A percentile compares a stretch with the other conserved stretches of the same genome.
Evolutionary conservation across 2,113 vertebrate species (phyloP).

Genomic region (Microcebus tavaratra): DNA sequence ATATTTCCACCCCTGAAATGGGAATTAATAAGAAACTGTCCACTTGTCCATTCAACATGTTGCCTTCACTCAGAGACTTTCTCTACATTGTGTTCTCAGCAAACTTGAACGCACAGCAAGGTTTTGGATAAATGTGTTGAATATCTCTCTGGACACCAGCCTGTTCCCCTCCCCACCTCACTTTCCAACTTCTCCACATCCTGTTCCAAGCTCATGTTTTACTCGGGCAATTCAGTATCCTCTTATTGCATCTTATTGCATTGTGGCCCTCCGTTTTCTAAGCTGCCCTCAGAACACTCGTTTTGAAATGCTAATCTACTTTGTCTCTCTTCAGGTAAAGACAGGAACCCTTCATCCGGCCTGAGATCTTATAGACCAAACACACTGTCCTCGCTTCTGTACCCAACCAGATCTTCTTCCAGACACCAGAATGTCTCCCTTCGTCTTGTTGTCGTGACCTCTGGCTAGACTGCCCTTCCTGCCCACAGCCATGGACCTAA

Average conservation of each 20-base stretch:
- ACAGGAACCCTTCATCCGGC: neutral
- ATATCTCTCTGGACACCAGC: neutral
- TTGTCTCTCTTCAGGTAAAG: neutral
- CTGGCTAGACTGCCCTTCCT: neutral
- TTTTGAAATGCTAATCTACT: neutral
- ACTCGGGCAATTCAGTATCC: neutral
- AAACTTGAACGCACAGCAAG: neutral
- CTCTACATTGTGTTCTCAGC: neutral
- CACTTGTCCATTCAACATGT: neutral
- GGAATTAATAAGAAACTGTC: neutral
- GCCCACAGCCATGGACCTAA: neutral
- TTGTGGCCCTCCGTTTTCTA: neutral
- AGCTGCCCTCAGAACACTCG: neutral
- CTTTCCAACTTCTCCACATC: neutral
- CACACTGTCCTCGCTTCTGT: neutral
- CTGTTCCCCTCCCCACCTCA: accelerated
- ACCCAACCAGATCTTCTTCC: neutral
- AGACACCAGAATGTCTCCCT: neutral
- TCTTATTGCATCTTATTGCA: neutral
- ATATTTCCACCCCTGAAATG: neutral
- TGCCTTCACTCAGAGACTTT: neutral
- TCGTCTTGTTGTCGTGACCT: neutral
- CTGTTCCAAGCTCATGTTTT: neutral
- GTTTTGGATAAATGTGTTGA: neutral
- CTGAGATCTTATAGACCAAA: accelerated